Evolutionary conservation across 2,113 vertebrate genomes (phyloP), one percentile per base, ranked within the genome.

Genomic region (Albula glossodonta): DNA sequence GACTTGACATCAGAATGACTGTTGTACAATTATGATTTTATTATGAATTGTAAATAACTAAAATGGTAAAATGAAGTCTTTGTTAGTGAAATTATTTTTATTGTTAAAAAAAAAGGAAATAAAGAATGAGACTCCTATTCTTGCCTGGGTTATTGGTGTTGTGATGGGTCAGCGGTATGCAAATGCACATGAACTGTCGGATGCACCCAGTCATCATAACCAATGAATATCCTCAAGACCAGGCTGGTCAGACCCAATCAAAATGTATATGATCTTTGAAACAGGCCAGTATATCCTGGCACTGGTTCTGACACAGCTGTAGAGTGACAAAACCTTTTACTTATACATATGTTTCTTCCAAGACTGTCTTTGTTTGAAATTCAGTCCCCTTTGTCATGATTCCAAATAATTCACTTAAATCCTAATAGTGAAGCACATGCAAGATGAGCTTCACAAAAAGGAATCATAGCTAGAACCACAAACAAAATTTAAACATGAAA

Each of bases 21-120:
- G 86, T 87, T 87, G 74, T 83, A 80, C 66, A 83, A 84, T 86
- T 85, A 89, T 88, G 85, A 88, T 92, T 91, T 94, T 92, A 91
- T 93, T 90, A 91, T 93, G 89, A 90, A 90, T 91, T 96, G 94
- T 95, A 93, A 91, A 94, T 95, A 94, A 87, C 85, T 82, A 70
- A 93, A 94, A 93, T 88, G 83, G 90, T 15, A 78, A 52, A 92
- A 88, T 93, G 90, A 95, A 94, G 93, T 93, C 93, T 93, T 95
- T 93, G 93, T 94, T 94, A 93, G 94, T 94, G 92, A 93, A 94
- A 94, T 92, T 95, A 95, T 96, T 95, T 96, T 95, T 96, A 95
- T 95, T 95, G 93, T 95, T n/a, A n/a, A 93, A 92, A 92, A 90
- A 41, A 91, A 91, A 91, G 88, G 90, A 93, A 93, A 92, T 81